Evolutionary conservation across 1,140 invertebrate species (phyloP), one percentile per base, ranked within the genome.

Genomic region (Scaptomyza pallida): DNA sequence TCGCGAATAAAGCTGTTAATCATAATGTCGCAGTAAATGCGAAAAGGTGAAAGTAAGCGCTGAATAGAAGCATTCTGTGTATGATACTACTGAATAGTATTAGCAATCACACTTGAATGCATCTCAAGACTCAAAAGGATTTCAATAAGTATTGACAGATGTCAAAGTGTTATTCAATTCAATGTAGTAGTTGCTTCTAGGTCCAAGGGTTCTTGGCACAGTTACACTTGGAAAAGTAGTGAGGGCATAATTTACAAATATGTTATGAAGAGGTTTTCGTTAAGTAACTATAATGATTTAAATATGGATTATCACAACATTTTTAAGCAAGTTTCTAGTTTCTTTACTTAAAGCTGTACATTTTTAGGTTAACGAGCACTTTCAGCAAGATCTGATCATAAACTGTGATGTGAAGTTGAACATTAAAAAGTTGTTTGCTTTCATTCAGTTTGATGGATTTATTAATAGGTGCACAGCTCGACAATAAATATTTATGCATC

Each of bases 191-290:
- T 57, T n/a, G n/a, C 35, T 41, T 21, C 56, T 41, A 10, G 21
- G 62, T 61, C 62, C 44, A 59, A 37, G 56, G 48, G 55, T 61
- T 50, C 63, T 76, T 73, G 30, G 59, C 56, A 56, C 17, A 35
- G 43, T 33, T 40, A 54, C 16, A 47, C 47, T 37, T 37, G 5
- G 33, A 10, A 5, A 16, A 13, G 30, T 5, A 50, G 62, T 55
- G 67, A 78, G 71, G 71, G 67, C 64, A 78, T 74, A 83, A 50
- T 73, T 72, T 82, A 60, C 55, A 70, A 74, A 70, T 78, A 82
- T 70, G 74, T 64, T 52, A 19, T 6, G 12, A 19, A 19, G 16
- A 17, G 16, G 6, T 15, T 41, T 41, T 3, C 23, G 23, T 41
- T 41, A 41, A 30, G 0, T 30, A n/a, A n/a, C n/a, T n/a, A n/a